A percentile compares a stretch with the other conserved stretches of the same genome.
phyloP scores from a whole-genome alignment of 2,113 vertebrate species.

The Corythaeola cristata region DNA sequence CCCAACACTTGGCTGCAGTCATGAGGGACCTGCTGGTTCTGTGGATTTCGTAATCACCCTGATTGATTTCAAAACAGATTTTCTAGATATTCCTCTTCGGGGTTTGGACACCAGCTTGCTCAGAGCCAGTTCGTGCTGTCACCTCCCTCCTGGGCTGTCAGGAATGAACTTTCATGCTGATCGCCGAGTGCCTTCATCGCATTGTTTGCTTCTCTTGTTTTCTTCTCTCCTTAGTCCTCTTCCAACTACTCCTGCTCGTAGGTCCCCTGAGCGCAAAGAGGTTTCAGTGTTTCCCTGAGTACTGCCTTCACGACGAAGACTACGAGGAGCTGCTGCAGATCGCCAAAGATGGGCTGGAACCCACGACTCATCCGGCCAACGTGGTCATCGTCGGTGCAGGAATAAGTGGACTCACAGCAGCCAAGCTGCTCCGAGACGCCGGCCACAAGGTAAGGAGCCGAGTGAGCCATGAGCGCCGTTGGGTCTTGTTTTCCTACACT shows the following conservation, averaged over 20 bases:
- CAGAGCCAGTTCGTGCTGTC: not conserved
- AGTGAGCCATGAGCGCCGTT: fast-evolving
- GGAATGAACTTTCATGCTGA: not conserved
- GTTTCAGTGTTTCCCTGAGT: not conserved
- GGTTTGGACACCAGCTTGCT: not conserved
- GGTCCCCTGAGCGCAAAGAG: not conserved
- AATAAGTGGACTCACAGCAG: not conserved
- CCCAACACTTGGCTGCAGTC: fast-evolving
- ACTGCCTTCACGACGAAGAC: not conserved
- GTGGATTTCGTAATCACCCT: not conserved
- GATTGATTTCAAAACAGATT: too few species aligned
- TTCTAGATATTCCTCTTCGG: not conserved
- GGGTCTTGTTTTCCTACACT: fast-evolving
- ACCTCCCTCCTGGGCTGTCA: not conserved
- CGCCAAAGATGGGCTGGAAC: fast-evolving
- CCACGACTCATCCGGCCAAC: fast-evolving
- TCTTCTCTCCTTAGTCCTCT: not conserved
- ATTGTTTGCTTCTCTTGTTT: not conserved
- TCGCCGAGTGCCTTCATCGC: fast-evolving
- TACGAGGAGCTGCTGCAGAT: not conserved
- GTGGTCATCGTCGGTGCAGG: not conserved
- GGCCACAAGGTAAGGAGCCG: not conserved
- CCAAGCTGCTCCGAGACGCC: not conserved
- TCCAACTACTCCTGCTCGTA: not conserved
- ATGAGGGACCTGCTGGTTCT: fast-evolving